A percentile compares a stretch with the other conserved stretches of the same genome.
These are phyloP conservation scores for Cacoxenus indagator DNA, from an alignment of 2,888 invertebrate genomes.

Conservation along the genomic window DNA sequence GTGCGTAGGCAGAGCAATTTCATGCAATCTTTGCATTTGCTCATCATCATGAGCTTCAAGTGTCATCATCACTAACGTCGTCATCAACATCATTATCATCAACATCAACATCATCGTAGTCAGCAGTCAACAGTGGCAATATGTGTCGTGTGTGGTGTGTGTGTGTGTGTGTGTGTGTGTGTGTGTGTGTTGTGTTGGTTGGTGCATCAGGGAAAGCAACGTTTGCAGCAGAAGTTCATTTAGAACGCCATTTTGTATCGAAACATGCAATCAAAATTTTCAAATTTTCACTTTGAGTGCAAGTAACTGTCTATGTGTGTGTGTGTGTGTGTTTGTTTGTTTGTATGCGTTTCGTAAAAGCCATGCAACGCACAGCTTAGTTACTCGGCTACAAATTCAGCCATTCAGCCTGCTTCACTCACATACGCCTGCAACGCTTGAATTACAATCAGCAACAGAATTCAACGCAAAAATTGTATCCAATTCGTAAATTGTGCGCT, in stretches of 20 bases:
- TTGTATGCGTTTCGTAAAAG: background rate
- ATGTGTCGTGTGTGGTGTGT: conserved; percentile 42
- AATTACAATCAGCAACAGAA: conserved; percentile 64
- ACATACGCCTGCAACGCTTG: conserved; percentile 47
- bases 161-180: conserved; percentile 21
- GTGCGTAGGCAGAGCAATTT: conserved; percentile 57
- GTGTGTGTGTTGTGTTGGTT: conserved; percentile 24
- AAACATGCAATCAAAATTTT: conserved; percentile 69
- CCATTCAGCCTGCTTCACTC: background rate
- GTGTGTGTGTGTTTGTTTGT: conserved; percentile 15
- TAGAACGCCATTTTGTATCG: conserved; percentile 63
- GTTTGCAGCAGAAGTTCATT: too few species aligned
- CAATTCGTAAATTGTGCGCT: conserved; percentile 60
- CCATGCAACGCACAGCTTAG: conserved; percentile 14
- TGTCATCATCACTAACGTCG: conserved; percentile 34
- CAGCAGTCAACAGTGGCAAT: conserved; percentile 58
- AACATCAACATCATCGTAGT: conserved; percentile 36
- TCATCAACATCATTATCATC: conserved; percentile 36
- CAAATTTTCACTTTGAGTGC: conserved; percentile 53
- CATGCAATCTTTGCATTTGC: conserved; percentile 35
- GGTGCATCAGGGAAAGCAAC: too few species aligned
- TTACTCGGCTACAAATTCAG: background rate
- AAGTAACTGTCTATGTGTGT: conserved; percentile 5
- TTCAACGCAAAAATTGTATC: conserved; percentile 61
- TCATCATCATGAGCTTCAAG: conserved; percentile 25